These are phyloP conservation scores for Gadopsis marmoratus DNA, from an alignment of 2,797 vertebrate species.

Conservation along the genomic window DNA sequence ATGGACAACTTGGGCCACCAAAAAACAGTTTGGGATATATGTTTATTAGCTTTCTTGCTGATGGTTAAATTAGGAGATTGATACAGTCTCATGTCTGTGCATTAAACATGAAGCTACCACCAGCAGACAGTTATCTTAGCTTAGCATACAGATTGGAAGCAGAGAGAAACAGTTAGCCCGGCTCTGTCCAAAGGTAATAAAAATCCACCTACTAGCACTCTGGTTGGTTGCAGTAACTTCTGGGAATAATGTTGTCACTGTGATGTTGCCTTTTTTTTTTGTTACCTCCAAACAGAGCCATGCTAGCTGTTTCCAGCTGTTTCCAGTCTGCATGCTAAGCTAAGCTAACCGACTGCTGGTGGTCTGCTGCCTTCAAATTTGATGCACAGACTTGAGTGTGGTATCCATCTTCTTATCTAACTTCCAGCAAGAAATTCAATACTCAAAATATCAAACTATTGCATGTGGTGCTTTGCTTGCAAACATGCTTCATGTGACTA, in stretches of 20 bases:
- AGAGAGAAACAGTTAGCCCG: not conserved
- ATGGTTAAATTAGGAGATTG: not conserved
- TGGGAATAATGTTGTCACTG: not conserved
- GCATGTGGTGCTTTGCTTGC: not conserved
- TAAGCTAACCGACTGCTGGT: not conserved
- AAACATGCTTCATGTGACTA: not conserved
- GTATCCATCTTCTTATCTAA: not conserved
- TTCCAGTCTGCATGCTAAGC: not conserved
- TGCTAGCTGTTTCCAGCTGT: not conserved
- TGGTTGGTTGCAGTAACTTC: not conserved
- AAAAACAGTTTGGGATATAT: not conserved
- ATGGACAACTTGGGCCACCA: not conserved
- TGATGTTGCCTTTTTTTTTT: not conserved
- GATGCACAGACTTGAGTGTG: not conserved
- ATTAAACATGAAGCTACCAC: not conserved
- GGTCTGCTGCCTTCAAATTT: not conserved
- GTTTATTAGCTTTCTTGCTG: not conserved
- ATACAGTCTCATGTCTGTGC: not conserved
- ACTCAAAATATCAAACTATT: not conserved
- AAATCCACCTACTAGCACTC: not conserved
- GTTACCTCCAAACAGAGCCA: not conserved
- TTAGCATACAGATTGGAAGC: not conserved
- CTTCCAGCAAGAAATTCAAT: not conserved
- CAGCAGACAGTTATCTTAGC: not conserved
- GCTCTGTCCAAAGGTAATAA: not conserved